Conservation (phyloP, 1,140 invertebrate genomes). For the Bemisia tabaci region DNA sequence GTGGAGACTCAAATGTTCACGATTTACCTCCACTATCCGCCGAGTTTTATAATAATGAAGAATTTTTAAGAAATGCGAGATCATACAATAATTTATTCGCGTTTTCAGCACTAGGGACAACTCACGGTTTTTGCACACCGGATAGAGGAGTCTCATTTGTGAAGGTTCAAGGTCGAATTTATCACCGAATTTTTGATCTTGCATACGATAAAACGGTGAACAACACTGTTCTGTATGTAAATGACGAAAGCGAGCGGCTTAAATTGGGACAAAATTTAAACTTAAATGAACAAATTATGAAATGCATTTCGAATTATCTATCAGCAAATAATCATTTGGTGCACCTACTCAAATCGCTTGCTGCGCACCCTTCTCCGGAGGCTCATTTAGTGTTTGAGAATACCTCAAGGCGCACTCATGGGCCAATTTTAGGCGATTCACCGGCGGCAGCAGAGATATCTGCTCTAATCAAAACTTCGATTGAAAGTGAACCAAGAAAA, state of each 20-base stretch:
- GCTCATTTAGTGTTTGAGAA: slow-evolving; percentile 10
- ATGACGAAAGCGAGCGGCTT: slow-evolving; percentile 1
- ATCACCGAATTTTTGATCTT: slow-evolving; percentile 7
- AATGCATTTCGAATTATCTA: slow-evolving; percentile 4
- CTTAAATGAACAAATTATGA: slow-evolving; percentile 3
- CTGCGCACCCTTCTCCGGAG: not conserved
- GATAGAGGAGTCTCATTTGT: slow-evolving; percentile 1
- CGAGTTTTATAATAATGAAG: not conserved
- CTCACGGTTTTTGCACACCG: not conserved
- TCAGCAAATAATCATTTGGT: not conserved
- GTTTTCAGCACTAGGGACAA: slow-evolving; percentile 3
- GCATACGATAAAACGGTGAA: not conserved
- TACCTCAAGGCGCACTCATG: not conserved
- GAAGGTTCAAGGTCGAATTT: slow-evolving; percentile 8
- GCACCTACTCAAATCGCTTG: not conserved
- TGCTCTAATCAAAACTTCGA: not conserved
- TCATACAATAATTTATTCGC: slow-evolving; percentile 9
- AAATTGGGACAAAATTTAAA: slow-evolving; percentile 5
- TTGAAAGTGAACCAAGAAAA: slow-evolving; percentile 1
- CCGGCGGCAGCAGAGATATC: not conserved
- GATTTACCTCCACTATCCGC: not conserved
- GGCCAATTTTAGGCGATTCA: slow-evolving; percentile 7
- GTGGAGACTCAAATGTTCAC: not conserved
- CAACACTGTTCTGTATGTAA: slow-evolving; percentile 3
- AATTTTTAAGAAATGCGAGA: slow-evolving; percentile 2